These are phyloP conservation scores for Octodonta nipae DNA, from an alignment of 2,888 invertebrate genomes.

Conservation along the genomic window DNA sequence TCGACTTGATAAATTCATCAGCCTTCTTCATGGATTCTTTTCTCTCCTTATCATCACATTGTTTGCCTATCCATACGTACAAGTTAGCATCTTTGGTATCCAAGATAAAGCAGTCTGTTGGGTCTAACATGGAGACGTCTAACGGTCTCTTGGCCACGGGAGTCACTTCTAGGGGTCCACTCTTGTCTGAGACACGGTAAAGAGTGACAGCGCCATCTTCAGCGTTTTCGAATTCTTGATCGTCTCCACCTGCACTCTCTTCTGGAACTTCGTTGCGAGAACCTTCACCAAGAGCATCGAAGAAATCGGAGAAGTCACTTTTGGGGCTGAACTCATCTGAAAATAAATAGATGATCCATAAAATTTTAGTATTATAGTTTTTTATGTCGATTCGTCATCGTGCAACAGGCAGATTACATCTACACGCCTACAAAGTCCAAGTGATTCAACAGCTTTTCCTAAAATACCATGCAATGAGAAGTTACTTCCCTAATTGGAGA, in stretches of 20 bases:
- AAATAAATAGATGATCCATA: too few relatives aligned
- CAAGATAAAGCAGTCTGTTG: slow-evolving; percentile 66
- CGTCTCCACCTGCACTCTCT: slow-evolving; percentile 61
- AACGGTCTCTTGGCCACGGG: slow-evolving; percentile 58
- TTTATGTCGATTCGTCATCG: too few relatives aligned
- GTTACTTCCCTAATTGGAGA: too few relatives aligned
- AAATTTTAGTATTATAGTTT: too few relatives aligned
- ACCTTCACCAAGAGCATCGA: slow-evolving; percentile 67
- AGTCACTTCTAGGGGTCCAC: slow-evolving; percentile 35
- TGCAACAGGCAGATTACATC: too few relatives aligned
- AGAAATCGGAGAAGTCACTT: slow-evolving; percentile 57
- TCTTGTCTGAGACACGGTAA: slow-evolving; percentile 57
- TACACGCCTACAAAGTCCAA: too few relatives aligned
- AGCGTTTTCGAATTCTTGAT: slow-evolving; percentile 54
- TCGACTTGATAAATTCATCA: slow-evolving; percentile 47
- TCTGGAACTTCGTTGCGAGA: slow-evolving; percentile 53
- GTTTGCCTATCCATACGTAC: slow-evolving; percentile 74
- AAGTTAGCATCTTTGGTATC: slow-evolving; percentile 66
- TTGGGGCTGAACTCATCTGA: slow-evolving; percentile 51
- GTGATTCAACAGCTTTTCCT: too few relatives aligned
- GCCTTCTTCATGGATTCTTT: slow-evolving; percentile 61
- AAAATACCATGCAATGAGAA: too few relatives aligned
- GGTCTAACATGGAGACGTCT: slow-evolving; percentile 54
- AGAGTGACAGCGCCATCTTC: slow-evolving; percentile 52
- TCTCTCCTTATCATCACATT: slow-evolving; percentile 60